phyloP scores from a whole-genome alignment of 2,888 invertebrate genomes.

The Clanis bilineata region DNA sequence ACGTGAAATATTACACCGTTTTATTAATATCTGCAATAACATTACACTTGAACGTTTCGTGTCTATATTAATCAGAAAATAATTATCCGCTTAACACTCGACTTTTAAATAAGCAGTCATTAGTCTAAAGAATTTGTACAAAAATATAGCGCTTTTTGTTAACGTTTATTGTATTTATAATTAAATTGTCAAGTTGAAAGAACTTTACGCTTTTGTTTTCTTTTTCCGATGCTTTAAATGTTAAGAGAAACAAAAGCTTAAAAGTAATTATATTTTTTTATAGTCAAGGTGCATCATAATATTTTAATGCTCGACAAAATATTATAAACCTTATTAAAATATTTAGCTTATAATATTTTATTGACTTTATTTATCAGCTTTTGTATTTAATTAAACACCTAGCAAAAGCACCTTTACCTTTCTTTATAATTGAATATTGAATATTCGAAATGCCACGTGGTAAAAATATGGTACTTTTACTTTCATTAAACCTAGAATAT shows the following conservation, averaged over 20 bases:
- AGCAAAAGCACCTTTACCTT: background rate
- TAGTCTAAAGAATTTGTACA: conserved; percentile 3
- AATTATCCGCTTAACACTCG: conserved; percentile 9
- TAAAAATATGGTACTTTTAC: background rate
- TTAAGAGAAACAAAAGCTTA: background rate
- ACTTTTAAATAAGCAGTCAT: background rate
- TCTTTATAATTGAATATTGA: background rate
- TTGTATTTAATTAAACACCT: background rate
- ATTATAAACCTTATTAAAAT: background rate
- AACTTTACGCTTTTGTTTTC: background rate
- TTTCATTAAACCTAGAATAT: background rate
- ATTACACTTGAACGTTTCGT: conserved; percentile 10
- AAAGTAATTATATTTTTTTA: background rate
- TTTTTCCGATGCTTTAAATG: background rate
- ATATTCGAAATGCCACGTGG: background rate
- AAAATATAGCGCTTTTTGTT: background rate
- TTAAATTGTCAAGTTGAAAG: background rate
- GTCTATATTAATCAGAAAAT: conserved; percentile 12
- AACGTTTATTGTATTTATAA: background rate
- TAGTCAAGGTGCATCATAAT: background rate
- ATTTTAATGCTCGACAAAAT: background rate
- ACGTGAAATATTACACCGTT: conserved; percentile 28
- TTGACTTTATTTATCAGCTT: background rate
- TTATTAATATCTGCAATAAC: conserved; percentile 23
- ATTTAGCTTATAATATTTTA: background rate